Percentiles rank a stretch among this genome's conserved stretches.
These are phyloP conservation scores for Phrynocephalus forsythii DNA, from an alignment of 2,797 vertebrate species.

Conservation along the genomic window DNA sequence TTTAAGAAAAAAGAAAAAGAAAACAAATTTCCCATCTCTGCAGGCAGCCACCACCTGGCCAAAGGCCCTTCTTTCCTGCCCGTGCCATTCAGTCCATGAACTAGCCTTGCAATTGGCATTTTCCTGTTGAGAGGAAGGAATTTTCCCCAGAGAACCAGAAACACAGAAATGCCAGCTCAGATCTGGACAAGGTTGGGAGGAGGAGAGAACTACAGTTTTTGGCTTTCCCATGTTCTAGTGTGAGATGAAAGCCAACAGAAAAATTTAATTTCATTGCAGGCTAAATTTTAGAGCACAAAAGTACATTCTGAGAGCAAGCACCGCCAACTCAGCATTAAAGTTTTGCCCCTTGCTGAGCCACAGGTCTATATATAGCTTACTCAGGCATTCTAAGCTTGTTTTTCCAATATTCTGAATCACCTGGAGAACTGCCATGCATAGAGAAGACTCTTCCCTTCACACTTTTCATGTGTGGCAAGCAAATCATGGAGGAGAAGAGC, in stretches of 20 bases:
- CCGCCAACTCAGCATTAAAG: background rate
- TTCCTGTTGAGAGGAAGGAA: too few relatives aligned
- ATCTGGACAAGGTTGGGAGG: too few relatives aligned
- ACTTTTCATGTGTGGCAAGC: background rate
- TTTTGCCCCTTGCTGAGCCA: too few relatives aligned
- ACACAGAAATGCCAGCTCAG: too few relatives aligned
- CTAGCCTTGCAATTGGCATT: too few relatives aligned
- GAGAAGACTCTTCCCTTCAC: background rate
- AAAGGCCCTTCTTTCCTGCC: too few relatives aligned
- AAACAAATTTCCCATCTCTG: too few relatives aligned
- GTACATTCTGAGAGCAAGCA: constrained; percentile 1
- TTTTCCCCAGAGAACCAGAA: too few relatives aligned
- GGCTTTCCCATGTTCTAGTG: background rate
- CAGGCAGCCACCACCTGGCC: too few relatives aligned
- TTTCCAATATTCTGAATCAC: background rate
- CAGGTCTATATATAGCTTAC: background rate
- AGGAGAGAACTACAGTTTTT: background rate
- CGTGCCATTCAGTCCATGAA: too few relatives aligned
- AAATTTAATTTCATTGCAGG: background rate
- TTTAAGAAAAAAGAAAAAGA: too few relatives aligned
- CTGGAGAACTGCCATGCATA: background rate
- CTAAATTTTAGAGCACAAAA: constrained; percentile 1
- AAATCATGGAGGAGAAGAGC: background rate
- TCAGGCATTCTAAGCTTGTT: background rate
- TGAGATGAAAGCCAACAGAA: background rate